Conservation (phyloP, 2,797 vertebrate genomes). For the Spea hammondii region DNA sequence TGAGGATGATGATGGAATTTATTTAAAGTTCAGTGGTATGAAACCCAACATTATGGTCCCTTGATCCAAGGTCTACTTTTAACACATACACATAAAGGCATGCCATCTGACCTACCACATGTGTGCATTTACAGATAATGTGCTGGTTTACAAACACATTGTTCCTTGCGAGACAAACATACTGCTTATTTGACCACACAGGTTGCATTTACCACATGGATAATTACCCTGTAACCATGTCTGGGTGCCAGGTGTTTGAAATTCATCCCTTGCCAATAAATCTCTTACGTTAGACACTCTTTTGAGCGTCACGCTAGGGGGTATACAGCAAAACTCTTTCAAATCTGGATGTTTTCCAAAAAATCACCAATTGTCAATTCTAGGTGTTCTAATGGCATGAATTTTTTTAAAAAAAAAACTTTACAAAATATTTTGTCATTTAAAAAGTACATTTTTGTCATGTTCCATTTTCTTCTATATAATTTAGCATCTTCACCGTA, state of each 20-base stretch:
- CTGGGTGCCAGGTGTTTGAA: not conserved
- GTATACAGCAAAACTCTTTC: not conserved
- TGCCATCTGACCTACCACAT: too few relatives aligned
- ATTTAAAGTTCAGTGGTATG: too few relatives aligned
- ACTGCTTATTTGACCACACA: not conserved
- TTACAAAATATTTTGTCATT: too few relatives aligned
- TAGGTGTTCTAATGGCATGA: not conserved
- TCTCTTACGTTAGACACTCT: not conserved
- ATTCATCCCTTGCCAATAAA: not conserved
- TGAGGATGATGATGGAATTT: too few relatives aligned
- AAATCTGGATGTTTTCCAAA: not conserved
- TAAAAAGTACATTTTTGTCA: too few relatives aligned
- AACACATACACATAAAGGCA: too few relatives aligned
- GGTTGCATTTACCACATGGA: not conserved
- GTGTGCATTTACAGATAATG: not conserved
- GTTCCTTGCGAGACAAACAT: not conserved
- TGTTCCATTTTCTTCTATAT: too few relatives aligned
- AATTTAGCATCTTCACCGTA: too few relatives aligned
- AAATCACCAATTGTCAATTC: not conserved
- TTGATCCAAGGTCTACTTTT: too few relatives aligned
- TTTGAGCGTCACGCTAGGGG: not conserved
- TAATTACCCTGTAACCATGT: not conserved
- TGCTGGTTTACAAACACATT: not conserved
- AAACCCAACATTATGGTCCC: too few relatives aligned
- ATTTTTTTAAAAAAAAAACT: too few relatives aligned